These are phyloP conservation scores for Tricholaema leucomelas DNA, from an alignment of 2,113 vertebrate genomes.

Conservation along the genomic window DNA sequence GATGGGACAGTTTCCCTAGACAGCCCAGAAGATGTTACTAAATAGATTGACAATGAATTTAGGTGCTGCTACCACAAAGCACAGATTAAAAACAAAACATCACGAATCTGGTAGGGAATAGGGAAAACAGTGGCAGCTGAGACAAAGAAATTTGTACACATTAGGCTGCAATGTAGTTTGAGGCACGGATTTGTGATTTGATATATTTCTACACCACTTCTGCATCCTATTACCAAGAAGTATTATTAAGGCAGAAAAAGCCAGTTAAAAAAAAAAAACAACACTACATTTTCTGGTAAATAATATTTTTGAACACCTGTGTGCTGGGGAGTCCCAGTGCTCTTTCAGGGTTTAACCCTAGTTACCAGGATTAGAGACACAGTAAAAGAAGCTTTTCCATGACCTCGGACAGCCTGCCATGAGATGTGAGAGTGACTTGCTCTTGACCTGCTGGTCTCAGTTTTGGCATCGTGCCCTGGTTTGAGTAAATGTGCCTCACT, in stretches of 20 bases:
- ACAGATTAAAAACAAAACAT: neutral
- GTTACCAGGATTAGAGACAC: neutral
- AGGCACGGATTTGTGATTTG: neutral
- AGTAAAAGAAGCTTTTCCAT: neutral
- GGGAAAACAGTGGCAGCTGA: neutral
- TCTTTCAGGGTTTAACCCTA: neutral
- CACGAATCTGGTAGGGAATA: neutral
- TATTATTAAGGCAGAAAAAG: neutral
- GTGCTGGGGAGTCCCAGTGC: neutral
- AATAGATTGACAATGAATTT: neutral
- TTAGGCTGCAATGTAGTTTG: neutral
- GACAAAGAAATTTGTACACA: neutral
- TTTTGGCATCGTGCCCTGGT: neutral
- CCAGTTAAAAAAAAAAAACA: neutral
- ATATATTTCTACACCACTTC: neutral
- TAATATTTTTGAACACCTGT: neutral
- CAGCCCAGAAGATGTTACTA: neutral
- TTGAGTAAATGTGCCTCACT: neutral
- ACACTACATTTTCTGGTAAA: neutral
- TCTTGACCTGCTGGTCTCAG: neutral
- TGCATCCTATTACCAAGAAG: neutral
- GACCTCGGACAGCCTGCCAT: fast-evolving
- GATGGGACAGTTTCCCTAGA: neutral
- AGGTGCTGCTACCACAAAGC: neutral
- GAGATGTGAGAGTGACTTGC: neutral